Evolutionary conservation across 2,113 vertebrate species (phyloP).

Genomic region (Notechis scutatus): DNA sequence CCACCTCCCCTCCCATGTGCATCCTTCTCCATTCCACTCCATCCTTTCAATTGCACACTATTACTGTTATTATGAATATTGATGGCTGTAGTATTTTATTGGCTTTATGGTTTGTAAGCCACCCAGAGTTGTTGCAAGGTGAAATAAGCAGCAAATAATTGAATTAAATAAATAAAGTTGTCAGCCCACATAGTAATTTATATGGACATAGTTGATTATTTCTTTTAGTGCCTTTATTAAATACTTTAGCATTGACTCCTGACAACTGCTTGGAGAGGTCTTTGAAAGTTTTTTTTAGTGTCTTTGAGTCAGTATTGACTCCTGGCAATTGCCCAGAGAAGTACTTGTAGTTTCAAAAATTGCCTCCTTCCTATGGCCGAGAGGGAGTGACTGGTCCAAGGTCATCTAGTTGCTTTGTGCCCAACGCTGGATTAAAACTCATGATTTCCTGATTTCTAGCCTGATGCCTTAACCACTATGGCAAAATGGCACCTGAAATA

Average conservation of each 20-base stretch:
- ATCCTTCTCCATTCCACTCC: too few relatives aligned
- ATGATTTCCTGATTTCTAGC: neutral
- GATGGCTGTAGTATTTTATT: neutral
- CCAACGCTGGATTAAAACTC: neutral
- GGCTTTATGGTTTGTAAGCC: neutral
- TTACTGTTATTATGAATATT: neutral
- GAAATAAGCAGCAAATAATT: too few relatives aligned
- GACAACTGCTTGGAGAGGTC: too few relatives aligned
- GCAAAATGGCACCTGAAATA: neutral
- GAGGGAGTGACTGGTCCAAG: neutral
- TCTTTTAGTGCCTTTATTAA: too few relatives aligned
- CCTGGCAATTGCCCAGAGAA: neutral
- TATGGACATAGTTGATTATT: neutral
- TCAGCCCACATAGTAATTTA: neutral
- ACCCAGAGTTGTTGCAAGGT: too few relatives aligned
- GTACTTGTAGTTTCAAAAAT: neutral
- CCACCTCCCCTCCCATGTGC: too few relatives aligned
- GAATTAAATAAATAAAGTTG: neutral
- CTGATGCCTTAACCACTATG: neutral
- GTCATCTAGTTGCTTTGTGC: neutral
- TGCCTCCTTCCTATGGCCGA: neutral
- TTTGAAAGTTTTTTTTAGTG: too few relatives aligned
- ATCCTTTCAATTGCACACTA: neutral
- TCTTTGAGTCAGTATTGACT: too few relatives aligned
- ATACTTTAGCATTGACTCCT: too few relatives aligned